A percentile compares a stretch with the other conserved stretches of the same genome.
Conservation (phyloP, 2,113 vertebrate genomes). For the Micronycteris hirsuta region DNA sequence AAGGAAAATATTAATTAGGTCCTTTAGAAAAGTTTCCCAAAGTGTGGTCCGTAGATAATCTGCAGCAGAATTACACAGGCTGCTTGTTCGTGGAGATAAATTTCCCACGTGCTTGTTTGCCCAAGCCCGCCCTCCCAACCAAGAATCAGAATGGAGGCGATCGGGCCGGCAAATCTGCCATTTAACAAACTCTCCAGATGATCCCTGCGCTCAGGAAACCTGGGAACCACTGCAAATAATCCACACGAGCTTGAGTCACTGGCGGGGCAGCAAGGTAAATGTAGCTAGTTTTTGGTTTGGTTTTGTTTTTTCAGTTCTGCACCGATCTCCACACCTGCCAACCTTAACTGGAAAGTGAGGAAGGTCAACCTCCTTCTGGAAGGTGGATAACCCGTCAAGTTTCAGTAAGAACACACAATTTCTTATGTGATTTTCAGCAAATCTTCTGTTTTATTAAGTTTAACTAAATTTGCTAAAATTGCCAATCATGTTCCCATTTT, state of each 20-base stretch:
- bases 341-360: background rate
- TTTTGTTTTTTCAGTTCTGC: background rate
- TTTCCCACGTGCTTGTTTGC: background rate
- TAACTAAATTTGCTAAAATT: conserved; percentile 35
- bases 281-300: background rate
- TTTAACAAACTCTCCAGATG: background rate
- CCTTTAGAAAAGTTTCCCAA: background rate
- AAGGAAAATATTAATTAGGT: background rate
- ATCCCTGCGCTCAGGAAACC: background rate
- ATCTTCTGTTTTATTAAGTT: conserved; percentile 20
- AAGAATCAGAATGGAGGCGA: background rate
- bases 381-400: background rate
- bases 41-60: background rate
- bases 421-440: conserved; percentile 5
- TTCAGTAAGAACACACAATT: background rate
- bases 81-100: background rate
- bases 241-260: background rate
- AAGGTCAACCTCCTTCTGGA: background rate
- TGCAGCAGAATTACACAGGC: background rate
- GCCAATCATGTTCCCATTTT: conserved; percentile 34
- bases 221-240: background rate
- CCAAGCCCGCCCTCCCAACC: background rate
- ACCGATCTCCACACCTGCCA: background rate
- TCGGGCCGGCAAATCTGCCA: background rate
- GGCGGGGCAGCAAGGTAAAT: background rate